Evolutionary conservation across 2,888 invertebrate species (phyloP), one percentile per base, ranked within the genome.

Genomic region (Monoplex corrugatus): DNA sequence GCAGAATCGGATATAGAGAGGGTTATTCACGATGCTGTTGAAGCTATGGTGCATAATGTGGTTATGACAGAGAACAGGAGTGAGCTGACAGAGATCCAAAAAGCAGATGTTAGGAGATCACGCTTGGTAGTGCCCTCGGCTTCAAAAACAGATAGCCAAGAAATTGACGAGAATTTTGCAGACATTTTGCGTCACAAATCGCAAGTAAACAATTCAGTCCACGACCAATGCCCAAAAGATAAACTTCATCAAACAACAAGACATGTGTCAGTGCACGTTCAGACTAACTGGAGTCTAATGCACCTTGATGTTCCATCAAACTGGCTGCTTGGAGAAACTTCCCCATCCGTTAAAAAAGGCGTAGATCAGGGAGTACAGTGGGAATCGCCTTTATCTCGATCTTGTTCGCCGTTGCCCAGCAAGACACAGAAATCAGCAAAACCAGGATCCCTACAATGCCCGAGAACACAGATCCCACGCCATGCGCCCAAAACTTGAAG

Each of bases 261-360:
- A 5, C 43, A 19, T 78, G 72, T 45, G 44, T 87, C 86, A 32
- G 86, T 87, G 40, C 63, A n/a, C 32, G 40, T 87, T 68, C 86
- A 87, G 32, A 87, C 86, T 13, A 75, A 87, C 75, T 87, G 72
- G 86, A 87, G 45, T 43, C 75, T 87, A 28, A 10, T 87, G 45
- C n/a, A 40, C 35, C 23, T 44, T 10, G 43, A 87, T 35, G 32
- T n/a, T 8, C 75, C 72, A 16, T 6, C 68, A n/a, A 35, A 68
- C 68, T 68, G 44, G 75, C 3, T 57, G 43, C 32, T 16, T 13
- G 80, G 83, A n/a, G n/a, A n/a, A 3, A 1, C 32, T 78, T 23
- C 78, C 5, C 5, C n/a, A 23, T 43, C 19, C 23, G 43, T 8
- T 43, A 87, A 87, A 45, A 43, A 75, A 8, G 32, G 68, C 1